A percentile compares a stretch with the other conserved stretches of the same genome.
Conservation (phyloP, 2,888 invertebrate species). For the Apamea epomidion region DNA sequence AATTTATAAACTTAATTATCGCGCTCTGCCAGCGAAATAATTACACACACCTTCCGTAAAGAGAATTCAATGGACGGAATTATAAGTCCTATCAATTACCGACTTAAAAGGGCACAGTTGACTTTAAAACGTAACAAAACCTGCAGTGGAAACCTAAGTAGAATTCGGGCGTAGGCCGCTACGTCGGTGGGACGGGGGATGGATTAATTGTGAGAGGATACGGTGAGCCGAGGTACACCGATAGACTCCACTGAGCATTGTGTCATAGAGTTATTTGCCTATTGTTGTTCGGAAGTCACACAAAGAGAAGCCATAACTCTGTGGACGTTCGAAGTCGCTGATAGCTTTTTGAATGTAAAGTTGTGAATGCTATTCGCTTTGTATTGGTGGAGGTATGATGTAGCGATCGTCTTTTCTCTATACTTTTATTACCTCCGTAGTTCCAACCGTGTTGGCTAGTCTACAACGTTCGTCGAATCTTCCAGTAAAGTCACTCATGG, state of each 20-base stretch:
- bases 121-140: not conserved
- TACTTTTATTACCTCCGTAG: not conserved
- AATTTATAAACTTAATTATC: conserved; percentile 3
- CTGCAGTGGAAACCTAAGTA: conserved; percentile 16
- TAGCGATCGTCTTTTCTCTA: not conserved
- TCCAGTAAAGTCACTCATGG: not conserved
- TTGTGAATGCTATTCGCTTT: conserved; percentile 16
- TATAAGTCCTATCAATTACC: not conserved
- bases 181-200: not conserved
- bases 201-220: conserved; percentile 21
- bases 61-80: not conserved
- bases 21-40: not conserved
- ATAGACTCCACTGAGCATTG: not conserved
- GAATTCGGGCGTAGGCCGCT: not conserved
- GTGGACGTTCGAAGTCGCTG: conserved; percentile 6
- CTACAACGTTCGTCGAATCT: not conserved
- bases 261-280: conserved; percentile 10
- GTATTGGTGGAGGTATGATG: not conserved
- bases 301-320: conserved; percentile 15
- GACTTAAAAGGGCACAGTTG: not conserved
- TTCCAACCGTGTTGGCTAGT: not conserved
- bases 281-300: conserved; percentile 2
- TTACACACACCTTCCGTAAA: conserved; percentile 8
- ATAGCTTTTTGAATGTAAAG: conserved; percentile 8
- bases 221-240: not conserved